Percentiles rank a stretch among this genome's conserved stretches.
phyloP scores from a whole-genome alignment of 2,113 vertebrate species.

The Thalassarche chlororhynchos region DNA sequence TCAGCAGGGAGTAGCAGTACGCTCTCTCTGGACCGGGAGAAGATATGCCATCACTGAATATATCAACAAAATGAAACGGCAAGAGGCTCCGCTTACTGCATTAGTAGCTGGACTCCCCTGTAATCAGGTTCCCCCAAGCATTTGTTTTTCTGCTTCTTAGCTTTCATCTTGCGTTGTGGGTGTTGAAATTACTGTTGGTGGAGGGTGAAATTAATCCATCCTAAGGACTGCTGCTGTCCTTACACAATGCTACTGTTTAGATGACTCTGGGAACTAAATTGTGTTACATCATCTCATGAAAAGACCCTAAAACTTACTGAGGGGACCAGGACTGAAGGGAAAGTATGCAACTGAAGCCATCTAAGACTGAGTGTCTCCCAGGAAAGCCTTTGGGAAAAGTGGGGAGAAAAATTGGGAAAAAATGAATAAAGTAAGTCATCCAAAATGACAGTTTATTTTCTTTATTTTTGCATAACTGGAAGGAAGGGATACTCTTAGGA shows the following conservation, averaged over 20 bases:
- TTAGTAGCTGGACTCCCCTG: neutral
- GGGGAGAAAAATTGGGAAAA: neutral
- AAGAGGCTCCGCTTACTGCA: neutral
- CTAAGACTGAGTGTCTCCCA: neutral
- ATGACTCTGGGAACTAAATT: neutral
- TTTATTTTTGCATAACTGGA: neutral
- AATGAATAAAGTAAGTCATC: neutral
- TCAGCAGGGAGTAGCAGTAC: neutral
- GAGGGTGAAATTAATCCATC: neutral
- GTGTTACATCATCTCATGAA: neutral
- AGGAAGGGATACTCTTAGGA: neutral
- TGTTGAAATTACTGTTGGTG: neutral
- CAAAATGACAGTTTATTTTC: neutral
- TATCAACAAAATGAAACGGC: neutral
- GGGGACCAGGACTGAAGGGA: neutral
- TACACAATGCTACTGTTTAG: neutral
- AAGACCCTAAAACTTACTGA: neutral
- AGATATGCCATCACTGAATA: neutral
- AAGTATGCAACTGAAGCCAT: neutral
- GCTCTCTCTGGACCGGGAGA: neutral
- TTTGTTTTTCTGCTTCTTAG: conserved; percentile 16
- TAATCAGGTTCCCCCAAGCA: neutral
- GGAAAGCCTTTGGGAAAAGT: neutral
- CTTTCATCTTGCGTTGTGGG: neutral
- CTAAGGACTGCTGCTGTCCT: neutral